Evolutionary conservation across 2,888 invertebrate genomes (phyloP), one percentile per base, ranked within the genome.

Genomic region (Diaphora mendica): DNA sequence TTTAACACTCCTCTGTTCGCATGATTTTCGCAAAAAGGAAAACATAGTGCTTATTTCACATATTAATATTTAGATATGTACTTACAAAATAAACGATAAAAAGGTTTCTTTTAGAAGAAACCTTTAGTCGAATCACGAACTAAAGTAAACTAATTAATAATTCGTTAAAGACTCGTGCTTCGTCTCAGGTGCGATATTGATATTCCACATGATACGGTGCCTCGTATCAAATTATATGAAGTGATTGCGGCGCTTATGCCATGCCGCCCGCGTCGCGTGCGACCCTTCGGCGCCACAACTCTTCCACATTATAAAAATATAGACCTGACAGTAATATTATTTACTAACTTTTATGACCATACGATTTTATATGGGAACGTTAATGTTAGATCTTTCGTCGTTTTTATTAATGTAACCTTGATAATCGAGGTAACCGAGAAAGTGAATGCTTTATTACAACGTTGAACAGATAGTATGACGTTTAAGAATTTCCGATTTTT

Each of bases 181-280:
- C 70, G 77, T 70, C 67, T 78, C 64, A 85, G 86, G 85, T 87
- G 87, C 81, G 79, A 87, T 84, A 79, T 81, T 79, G 80, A 76
- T 78, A 75, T 73, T 71, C 75, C 73, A 77, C 75, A 73, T 75
- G 76, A 82, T 77, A 74, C 71, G 74, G 72, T 75, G 73, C 72
- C 70, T 73, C 68, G 71, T 82, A 82, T 84, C 77, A 74, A 82
- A 82, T 82, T 75, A 82, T 83, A 85, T 85, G 85, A 79, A 82
- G 82, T 82, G 87, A 89, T 88, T 87, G 87, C 82, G 76, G 77
- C 78, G 76, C 82, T 82, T 82, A 82, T 83, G 73, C 77, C 78
- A 82, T 83, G 73, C 77, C 78, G 73, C 74, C 80, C 77, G 82
- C 78, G 68, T 71, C 71, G 71, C 42, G 48, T 33, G 33, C 74